Evolutionary conservation across 2,797 vertebrate species (phyloP).

Genomic region (Lates japonicus): DNA sequence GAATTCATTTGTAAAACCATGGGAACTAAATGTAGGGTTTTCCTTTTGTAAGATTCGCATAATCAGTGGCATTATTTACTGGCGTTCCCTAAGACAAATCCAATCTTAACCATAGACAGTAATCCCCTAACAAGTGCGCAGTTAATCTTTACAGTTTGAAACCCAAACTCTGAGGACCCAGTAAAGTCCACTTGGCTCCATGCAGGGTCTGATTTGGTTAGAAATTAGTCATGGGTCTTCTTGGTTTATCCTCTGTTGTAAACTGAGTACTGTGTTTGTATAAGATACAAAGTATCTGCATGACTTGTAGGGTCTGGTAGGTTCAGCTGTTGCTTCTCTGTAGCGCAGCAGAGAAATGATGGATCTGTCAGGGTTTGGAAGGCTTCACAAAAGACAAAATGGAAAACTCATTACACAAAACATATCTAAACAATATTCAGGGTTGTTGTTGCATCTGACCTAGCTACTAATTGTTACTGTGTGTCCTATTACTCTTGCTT

Average conservation of each 20-base stretch:
- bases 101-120: background rate
- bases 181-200: background rate
- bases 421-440: background rate
- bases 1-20: constrained; percentile 7
- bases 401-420: background rate
- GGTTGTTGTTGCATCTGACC: too few relatives aligned
- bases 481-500: too few relatives aligned
- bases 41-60: background rate
- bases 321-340: constrained; percentile 8
- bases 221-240: constrained; percentile 12
- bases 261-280: background rate
- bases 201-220: background rate
- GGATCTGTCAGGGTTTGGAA: background rate
- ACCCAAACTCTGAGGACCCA: background rate
- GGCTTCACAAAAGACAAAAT: constrained; percentile 46
- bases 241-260: constrained; percentile 8
- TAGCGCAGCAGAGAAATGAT: constrained; percentile 3
- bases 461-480: too few relatives aligned
- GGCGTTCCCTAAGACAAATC: background rate
- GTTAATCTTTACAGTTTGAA: background rate
- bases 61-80: constrained; percentile 1
- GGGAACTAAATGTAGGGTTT: background rate
- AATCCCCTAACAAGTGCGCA: background rate
- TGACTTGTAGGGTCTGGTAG: constrained; percentile 11
- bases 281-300: constrained; percentile 12